Percentiles rank a stretch among this genome's conserved stretches.
These are phyloP conservation scores for Galeopsomyia nigrocyanea DNA, from an alignment of 2,888 invertebrate species.

Conservation along the genomic window DNA sequence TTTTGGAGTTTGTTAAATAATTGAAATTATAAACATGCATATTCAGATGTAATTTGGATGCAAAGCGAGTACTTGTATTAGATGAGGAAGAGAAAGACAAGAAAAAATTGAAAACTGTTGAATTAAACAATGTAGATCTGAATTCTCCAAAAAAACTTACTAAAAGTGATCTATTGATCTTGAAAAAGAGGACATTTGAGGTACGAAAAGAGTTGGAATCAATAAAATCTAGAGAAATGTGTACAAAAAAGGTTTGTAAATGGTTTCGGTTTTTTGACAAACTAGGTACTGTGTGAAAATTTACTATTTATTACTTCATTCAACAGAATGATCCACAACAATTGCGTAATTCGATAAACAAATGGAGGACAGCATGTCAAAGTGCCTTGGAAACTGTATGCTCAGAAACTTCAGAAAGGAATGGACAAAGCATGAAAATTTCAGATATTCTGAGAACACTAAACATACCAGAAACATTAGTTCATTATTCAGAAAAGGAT, in stretches of 20 bases:
- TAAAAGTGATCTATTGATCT: slow-evolving; percentile 24
- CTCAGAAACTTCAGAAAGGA: slow-evolving; percentile 34
- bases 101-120: neutral
- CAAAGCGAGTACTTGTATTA: slow-evolving; percentile 34
- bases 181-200: slow-evolving; percentile 46
- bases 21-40: neutral
- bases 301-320: neutral
- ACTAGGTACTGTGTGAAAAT: neutral
- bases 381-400: slow-evolving; percentile 36
- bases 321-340: slow-evolving; percentile 37
- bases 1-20: neutral
- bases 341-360: slow-evolving; percentile 34
- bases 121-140: neutral
- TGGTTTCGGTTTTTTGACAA: neutral
- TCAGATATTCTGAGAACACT: slow-evolving; percentile 37
- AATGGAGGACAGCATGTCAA: slow-evolving; percentile 44
- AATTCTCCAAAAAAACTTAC: slow-evolving; percentile 20
- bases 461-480: slow-evolving; percentile 39
- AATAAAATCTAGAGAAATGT: slow-evolving; percentile 43
- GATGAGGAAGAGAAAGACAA: slow-evolving; percentile 18
- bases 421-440: slow-evolving; percentile 38
- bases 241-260: slow-evolving; percentile 40
- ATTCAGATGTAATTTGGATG: slow-evolving; percentile 31
- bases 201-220: slow-evolving; percentile 43
- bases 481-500: slow-evolving; percentile 43